phyloP scores from a whole-genome alignment of 2,888 invertebrate genomes.

The Ferdinandea cuprea region DNA sequence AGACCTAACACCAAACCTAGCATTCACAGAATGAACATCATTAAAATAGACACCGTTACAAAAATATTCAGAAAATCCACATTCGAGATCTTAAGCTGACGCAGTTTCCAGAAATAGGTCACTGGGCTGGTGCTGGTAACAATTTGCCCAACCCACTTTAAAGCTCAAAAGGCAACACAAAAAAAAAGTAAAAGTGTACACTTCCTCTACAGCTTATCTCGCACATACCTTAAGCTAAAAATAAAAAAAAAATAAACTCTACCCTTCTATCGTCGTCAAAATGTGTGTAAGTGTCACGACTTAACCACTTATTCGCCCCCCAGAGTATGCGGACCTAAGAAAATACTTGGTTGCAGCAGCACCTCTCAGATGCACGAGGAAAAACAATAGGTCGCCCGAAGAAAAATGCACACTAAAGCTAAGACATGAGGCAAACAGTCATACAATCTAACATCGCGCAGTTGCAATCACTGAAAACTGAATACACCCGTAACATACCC shows the following conservation, averaged over 20 bases:
- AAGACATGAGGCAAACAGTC: constrained; percentile 6
- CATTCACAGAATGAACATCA: not conserved
- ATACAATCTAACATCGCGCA: constrained; percentile 34
- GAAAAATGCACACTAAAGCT: constrained; percentile 8
- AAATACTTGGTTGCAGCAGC: not conserved
- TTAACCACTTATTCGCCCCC: constrained; percentile 32
- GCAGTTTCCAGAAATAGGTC: constrained; percentile 60
- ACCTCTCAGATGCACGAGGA: not conserved
- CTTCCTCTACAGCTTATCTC: constrained; percentile 45
- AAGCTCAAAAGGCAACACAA: constrained; percentile 9
- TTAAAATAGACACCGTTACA: not conserved
- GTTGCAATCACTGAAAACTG: constrained; percentile 7
- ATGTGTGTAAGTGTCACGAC: constrained; percentile 64
- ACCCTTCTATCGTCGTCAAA: constrained; percentile 63
- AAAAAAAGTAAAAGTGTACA: constrained; percentile 58
- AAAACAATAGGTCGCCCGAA: constrained; percentile 46
- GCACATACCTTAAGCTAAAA: constrained; percentile 30
- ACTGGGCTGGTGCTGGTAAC: constrained; percentile 33
- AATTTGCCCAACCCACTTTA: constrained; percentile 19
- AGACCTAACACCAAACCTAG: not conserved
- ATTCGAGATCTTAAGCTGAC: constrained; percentile 35
- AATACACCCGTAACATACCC: constrained; percentile 34
- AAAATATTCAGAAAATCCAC: not conserved
- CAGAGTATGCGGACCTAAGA: not conserved
- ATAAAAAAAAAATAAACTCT: too few relatives aligned